Evolutionary conservation across 2,113 vertebrate species (phyloP).

Genomic region (Micronycteris hirsuta): DNA sequence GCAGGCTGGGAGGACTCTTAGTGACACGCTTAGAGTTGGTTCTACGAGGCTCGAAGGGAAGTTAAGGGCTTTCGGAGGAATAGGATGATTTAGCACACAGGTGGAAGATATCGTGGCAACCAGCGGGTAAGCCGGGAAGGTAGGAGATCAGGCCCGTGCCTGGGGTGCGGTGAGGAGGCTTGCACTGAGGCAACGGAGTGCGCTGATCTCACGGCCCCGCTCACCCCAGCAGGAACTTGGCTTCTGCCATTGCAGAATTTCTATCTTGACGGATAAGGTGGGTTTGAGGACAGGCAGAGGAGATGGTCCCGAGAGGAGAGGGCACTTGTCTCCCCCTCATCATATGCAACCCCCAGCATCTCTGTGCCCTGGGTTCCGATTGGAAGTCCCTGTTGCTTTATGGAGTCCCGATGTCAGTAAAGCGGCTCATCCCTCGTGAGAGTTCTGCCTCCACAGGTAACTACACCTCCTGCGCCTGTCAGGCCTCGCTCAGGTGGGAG

Average conservation of each 20-base stretch:
- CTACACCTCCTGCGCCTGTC: accelerated
- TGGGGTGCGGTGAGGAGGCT: not conserved
- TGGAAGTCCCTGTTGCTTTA: not conserved
- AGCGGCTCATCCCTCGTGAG: not conserved
- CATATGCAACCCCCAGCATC: not conserved
- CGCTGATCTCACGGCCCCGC: accelerated
- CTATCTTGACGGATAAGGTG: not conserved
- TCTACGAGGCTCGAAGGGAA: not conserved
- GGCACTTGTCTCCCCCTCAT: too few relatives aligned
- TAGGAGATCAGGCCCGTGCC: accelerated
- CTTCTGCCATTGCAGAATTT: not conserved
- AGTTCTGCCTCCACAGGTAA: not conserved
- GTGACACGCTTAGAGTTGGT: not conserved
- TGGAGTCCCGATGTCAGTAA: accelerated
- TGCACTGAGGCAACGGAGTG: accelerated
- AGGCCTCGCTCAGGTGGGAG: not conserved
- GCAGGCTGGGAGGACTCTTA: not conserved
- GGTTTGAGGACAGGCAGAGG: not conserved
- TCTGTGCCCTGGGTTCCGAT: accelerated
- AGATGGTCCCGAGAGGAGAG: not conserved
- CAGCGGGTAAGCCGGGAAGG: not conserved
- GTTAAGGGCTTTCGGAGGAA: not conserved
- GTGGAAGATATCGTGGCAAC: not conserved
- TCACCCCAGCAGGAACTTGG: not conserved
- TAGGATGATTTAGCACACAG: not conserved